A percentile compares a stretch with the other conserved stretches of the same genome.
Conservation (phyloP, 2,888 invertebrate species). For the Cacoxenus indagator region DNA sequence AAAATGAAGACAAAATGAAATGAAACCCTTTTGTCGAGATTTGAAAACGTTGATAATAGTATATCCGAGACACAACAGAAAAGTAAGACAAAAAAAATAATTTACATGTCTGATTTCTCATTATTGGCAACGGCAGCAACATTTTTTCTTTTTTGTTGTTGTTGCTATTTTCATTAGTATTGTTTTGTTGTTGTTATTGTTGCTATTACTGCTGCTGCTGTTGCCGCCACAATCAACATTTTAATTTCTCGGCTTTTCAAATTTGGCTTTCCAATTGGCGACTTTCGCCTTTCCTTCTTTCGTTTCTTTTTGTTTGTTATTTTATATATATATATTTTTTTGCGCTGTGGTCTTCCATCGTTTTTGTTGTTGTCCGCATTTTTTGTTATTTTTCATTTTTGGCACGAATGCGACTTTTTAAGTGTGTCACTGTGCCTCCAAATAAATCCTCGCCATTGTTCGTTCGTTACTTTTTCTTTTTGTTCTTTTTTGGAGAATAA, state of each 20-base stretch:
- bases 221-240: neutral
- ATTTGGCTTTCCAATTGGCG: neutral
- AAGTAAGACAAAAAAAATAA: neutral
- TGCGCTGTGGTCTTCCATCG: neutral
- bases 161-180: neutral
- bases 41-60: no score
- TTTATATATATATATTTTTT: slow-evolving; percentile 5
- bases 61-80: no score
- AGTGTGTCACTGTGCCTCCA: slow-evolving; percentile 39
- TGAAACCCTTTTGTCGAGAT: neutral
- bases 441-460: neutral
- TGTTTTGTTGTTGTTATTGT: neutral
- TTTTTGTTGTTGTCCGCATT: slow-evolving; percentile 5
- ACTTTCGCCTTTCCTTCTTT: slow-evolving; percentile 19
- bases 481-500: no score
- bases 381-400: neutral
- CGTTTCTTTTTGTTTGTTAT: slow-evolving; percentile 5
- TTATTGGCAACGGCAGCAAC: neutral
- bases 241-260: slow-evolving; percentile 29
- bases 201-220: neutral
- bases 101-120: neutral
- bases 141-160: neutral
- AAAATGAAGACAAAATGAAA: no score
- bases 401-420: no score
- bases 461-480: neutral